Conservation (phyloP, 2,888 invertebrate genomes). For the Heliconius cydno region DNA sequence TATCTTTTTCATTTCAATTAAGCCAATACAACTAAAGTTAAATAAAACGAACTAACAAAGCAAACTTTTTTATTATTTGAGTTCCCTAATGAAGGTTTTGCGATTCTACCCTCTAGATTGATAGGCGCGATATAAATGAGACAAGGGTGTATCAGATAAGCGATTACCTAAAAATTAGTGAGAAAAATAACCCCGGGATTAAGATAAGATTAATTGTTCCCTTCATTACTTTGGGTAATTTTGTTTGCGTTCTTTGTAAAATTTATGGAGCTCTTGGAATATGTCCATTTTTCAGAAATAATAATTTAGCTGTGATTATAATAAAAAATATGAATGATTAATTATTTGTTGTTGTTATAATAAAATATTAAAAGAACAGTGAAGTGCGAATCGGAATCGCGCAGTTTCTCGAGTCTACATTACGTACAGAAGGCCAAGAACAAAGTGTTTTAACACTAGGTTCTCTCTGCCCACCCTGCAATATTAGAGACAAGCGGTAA, state of each 20-base stretch:
- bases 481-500: no score
- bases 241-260: slow-evolving; percentile 11
- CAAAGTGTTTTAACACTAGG: not conserved
- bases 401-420: not conserved
- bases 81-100: slow-evolving; percentile 31
- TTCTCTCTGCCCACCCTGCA: not conserved
- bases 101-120: slow-evolving; percentile 34
- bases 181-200: slow-evolving; percentile 29
- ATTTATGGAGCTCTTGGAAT: slow-evolving; percentile 6
- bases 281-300: slow-evolving; percentile 1
- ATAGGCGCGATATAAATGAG: slow-evolving; percentile 33
- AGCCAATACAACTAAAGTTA: not conserved
- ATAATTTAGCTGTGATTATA: not conserved
- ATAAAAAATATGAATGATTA: no score
- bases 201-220: slow-evolving; percentile 33
- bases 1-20: not conserved
- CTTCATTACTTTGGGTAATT: slow-evolving; percentile 13
- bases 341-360: no score
- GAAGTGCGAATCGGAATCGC: no score
- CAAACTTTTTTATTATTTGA: slow-evolving; percentile 10
- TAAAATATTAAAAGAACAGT: no score
- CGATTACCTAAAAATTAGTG: slow-evolving; percentile 38
- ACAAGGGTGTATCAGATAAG: slow-evolving; percentile 43
- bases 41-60: not conserved
- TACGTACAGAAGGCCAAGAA: not conserved